phyloP scores from a whole-genome alignment of 2,888 invertebrate genomes.

The Troilus luridus region DNA sequence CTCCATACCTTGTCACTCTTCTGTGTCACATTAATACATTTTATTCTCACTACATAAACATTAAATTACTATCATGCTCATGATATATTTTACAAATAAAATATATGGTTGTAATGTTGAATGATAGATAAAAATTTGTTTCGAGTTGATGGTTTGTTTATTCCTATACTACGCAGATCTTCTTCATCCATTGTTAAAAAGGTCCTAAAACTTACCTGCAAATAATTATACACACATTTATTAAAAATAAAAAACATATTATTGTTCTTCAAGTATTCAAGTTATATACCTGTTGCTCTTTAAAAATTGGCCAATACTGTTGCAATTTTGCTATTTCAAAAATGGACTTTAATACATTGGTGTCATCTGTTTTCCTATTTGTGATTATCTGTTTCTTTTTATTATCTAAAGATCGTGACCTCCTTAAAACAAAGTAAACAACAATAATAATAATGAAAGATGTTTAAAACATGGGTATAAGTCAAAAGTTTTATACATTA shows the following conservation, averaged over 20 bases:
- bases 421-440: not conserved
- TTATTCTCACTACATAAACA: not conserved
- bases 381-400: not conserved
- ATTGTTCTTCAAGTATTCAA: not conserved
- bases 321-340: slow-evolving; percentile 27
- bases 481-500: not conserved
- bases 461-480: not conserved
- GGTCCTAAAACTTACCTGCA: slow-evolving; percentile 26
- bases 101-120: slow-evolving; percentile 38
- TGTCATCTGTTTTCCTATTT: slow-evolving; percentile 1
- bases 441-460: not conserved
- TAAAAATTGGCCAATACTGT: slow-evolving; percentile 37
- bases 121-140: slow-evolving; percentile 28
- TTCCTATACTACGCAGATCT: slow-evolving; percentile 12
- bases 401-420: slow-evolving; percentile 28
- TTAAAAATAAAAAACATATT: not conserved
- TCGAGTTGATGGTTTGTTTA: not conserved
- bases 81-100: slow-evolving; percentile 17
- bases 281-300: slow-evolving; percentile 15
- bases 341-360: slow-evolving; percentile 9
- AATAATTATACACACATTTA: not conserved
- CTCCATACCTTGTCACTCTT: not conserved
- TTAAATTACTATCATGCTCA: not conserved
- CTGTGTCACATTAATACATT: not conserved
- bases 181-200: slow-evolving; percentile 41